These are phyloP conservation scores for Odontocolon sp. DNA, from an alignment of 2,888 invertebrate species.

Conservation along the genomic window DNA sequence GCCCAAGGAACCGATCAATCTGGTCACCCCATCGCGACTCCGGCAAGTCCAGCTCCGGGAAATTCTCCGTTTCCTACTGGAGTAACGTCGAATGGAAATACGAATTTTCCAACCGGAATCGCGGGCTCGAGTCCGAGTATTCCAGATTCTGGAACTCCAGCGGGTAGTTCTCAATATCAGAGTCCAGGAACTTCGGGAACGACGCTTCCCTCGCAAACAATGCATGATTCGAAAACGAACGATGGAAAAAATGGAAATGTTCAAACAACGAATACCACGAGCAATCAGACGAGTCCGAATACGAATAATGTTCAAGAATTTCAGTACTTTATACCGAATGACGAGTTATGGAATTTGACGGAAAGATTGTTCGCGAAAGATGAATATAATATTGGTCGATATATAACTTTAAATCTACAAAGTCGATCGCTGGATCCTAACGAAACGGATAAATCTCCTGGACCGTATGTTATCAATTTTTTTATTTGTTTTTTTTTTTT, in stretches of 20 bases:
- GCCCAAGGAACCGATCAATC: background rate
- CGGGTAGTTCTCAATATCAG: conserved; percentile 1
- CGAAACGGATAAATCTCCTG: conserved; percentile 67
- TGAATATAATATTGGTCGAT: conserved; percentile 65
- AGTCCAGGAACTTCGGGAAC: background rate
- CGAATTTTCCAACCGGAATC: background rate
- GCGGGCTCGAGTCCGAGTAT: background rate
- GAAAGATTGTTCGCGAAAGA: conserved; percentile 72
- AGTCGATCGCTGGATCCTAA: conserved; percentile 60
- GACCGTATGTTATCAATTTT: conserved; percentile 66
- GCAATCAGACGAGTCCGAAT: background rate
- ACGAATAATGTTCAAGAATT: background rate
- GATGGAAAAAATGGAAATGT: background rate
- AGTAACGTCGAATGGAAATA: background rate
- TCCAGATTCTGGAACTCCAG: conserved; percentile 12
- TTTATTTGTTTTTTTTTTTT: background rate
- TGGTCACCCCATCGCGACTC: background rate
- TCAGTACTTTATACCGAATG: conserved; percentile 67
- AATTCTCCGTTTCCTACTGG: background rate
- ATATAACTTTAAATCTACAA: conserved; percentile 72
- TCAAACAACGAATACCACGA: conserved; percentile 16
- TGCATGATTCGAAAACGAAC: background rate
- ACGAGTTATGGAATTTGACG: conserved; percentile 71
- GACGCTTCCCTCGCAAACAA: background rate
- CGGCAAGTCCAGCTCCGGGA: background rate